Conservation (phyloP, 2,888 invertebrate species). For the Standfussiana lucernea region DNA sequence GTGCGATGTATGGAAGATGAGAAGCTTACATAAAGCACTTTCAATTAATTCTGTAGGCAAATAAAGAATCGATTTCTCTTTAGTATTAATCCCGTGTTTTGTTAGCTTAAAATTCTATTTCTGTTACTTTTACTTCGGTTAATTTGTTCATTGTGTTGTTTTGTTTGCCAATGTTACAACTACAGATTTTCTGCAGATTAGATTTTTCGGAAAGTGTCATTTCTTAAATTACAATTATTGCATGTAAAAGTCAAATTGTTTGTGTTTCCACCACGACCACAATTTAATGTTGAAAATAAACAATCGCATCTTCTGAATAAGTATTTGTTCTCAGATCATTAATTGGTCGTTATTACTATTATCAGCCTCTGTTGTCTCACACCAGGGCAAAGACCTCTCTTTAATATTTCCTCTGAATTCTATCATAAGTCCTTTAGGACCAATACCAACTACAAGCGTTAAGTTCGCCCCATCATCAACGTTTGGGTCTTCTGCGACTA, state of each 20-base stretch:
- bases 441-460: not conserved
- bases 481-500: not conserved
- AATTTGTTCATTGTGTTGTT: not conserved
- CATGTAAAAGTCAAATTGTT: not conserved
- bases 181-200: not conserved
- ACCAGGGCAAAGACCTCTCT: not conserved
- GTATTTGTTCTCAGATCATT: not conserved
- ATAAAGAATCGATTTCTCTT: constrained; percentile 67
- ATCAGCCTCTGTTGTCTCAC: not conserved
- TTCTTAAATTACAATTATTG: not conserved
- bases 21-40: constrained; percentile 63
- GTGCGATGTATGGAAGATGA: constrained; percentile 66
- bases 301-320: not conserved
- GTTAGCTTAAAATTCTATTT: constrained; percentile 53
- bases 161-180: constrained; percentile 17
- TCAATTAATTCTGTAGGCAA: constrained; percentile 68
- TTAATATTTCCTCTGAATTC: not conserved
- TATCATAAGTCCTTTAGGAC: not conserved
- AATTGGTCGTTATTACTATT: not conserved
- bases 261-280: constrained; percentile 6
- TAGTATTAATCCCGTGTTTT: constrained; percentile 50
- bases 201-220: not conserved
- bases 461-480: not conserved
- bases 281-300: not conserved
- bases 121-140: constrained; percentile 33